Percentiles rank a stretch among this genome's conserved stretches.
Evolutionary conservation across 2,113 vertebrate genomes (phyloP).

Genomic region (Rhinoptilus africanus): DNA sequence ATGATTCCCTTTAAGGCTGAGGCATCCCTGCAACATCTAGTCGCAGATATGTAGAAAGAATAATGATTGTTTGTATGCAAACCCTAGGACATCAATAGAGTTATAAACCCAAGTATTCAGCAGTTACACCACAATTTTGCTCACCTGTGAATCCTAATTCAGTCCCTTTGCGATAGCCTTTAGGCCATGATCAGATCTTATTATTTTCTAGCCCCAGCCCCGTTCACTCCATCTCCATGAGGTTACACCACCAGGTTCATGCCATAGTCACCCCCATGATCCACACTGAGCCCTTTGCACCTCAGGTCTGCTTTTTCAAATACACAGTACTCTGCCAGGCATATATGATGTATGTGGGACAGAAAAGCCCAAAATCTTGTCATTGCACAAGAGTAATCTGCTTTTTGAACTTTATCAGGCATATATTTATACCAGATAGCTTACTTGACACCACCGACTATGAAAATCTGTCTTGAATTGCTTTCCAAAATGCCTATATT

Average conservation of each 20-base stretch:
- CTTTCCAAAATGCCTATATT: background rate
- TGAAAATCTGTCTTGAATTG: background rate
- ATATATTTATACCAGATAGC: background rate
- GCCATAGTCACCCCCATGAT: background rate
- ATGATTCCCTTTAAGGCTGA: background rate
- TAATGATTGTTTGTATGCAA: background rate
- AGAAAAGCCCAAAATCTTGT: background rate
- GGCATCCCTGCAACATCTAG: background rate
- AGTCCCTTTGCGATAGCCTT: background rate
- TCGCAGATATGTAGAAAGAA: fast-evolving
- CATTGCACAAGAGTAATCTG: background rate
- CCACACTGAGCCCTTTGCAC: background rate
- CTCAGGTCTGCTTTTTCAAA: background rate
- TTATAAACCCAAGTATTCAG: background rate
- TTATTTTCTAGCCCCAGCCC: background rate
- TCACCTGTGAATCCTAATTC: background rate
- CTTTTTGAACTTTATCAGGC: background rate
- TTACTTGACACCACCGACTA: background rate
- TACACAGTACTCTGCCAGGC: background rate
- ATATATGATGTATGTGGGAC: background rate
- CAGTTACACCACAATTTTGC: background rate
- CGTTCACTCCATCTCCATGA: background rate
- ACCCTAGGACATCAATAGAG: background rate
- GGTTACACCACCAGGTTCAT: background rate
- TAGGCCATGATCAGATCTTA: background rate